A percentile compares a stretch with the other conserved stretches of the same genome.
Evolutionary conservation across 2,888 invertebrate species (phyloP).

Genomic region (Eupithecia subumbrata): DNA sequence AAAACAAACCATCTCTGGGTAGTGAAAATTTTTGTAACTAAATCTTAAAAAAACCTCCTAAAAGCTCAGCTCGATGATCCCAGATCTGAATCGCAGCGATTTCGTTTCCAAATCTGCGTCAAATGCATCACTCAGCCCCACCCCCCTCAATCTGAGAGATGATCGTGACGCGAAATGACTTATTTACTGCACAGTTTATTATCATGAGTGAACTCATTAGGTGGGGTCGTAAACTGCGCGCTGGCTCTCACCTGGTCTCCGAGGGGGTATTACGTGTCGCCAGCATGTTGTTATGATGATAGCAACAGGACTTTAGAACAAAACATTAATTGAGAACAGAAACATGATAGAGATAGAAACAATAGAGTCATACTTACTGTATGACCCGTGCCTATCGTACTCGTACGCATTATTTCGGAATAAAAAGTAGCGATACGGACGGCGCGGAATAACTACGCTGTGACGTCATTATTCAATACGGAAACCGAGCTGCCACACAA

Average conservation of each 20-base stretch:
- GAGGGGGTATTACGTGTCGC: conserved; percentile 45
- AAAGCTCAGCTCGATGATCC: not conserved
- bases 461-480: no score
- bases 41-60: not conserved
- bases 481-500: no score
- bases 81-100: not conserved
- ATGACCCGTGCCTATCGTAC: no score
- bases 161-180: conserved; percentile 58
- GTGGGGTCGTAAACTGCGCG: conserved; percentile 61
- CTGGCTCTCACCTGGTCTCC: conserved; percentile 56
- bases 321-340: not conserved
- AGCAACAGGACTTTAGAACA: not conserved
- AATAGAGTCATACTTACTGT: no score
- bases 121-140: conserved; percentile 3
- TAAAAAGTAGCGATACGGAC: no score
- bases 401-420: no score
- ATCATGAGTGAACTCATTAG: conserved; percentile 69
- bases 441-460: no score
- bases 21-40: no score
- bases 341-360: no score
- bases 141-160: conserved; percentile 26
- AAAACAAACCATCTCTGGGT: no score
- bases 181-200: conserved; percentile 65
- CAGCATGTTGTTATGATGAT: not conserved
- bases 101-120: not conserved